Conservation (phyloP, 2,113 vertebrate genomes). For the Collichthys lucidus region DNA sequence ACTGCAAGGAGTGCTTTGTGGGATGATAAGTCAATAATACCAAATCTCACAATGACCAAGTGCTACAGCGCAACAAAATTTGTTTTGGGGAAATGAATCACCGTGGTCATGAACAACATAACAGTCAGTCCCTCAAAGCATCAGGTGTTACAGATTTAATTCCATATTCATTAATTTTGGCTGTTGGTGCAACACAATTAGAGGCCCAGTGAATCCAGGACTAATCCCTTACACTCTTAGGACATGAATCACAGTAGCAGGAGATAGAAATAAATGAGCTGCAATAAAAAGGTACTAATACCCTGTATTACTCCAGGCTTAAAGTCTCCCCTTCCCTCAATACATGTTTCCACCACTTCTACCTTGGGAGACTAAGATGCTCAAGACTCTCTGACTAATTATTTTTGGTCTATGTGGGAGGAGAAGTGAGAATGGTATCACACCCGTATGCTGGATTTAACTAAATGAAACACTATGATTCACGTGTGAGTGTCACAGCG, state of each 20-base stretch:
- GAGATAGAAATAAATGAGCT: slow-evolving; percentile 75
- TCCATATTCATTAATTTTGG: slow-evolving; percentile 67
- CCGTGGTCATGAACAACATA: slow-evolving; percentile 16
- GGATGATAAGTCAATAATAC: slow-evolving; percentile 46
- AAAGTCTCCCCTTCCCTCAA: slow-evolving; percentile 48
- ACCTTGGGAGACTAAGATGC: slow-evolving; percentile 37
- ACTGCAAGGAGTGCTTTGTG: slow-evolving; percentile 13
- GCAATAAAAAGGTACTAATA: slow-evolving; percentile 78
- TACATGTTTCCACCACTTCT: slow-evolving; percentile 55
- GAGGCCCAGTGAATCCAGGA: slow-evolving; percentile 66
- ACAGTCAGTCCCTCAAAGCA: slow-evolving; percentile 45
- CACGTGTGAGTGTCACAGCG: not conserved
- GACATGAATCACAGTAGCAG: slow-evolving; percentile 68
- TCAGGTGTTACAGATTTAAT: slow-evolving; percentile 66
- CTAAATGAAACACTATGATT: not conserved
- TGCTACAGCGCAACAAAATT: slow-evolving; percentile 24
- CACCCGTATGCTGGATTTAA: slow-evolving; percentile 7
- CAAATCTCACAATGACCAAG: slow-evolving; percentile 40
- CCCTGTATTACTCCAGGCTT: slow-evolving; percentile 70
- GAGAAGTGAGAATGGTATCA: slow-evolving; percentile 12
- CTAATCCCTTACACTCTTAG: slow-evolving; percentile 76
- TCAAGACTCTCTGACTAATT: slow-evolving; percentile 54
- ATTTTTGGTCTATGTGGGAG: slow-evolving; percentile 46
- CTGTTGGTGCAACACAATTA: slow-evolving; percentile 71
- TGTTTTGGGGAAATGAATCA: slow-evolving; percentile 49